A percentile compares a stretch with the other conserved stretches of the same genome.
Evolutionary conservation across 1,140 invertebrate species (phyloP).

Genomic region (Listronotus bonariensis): DNA sequence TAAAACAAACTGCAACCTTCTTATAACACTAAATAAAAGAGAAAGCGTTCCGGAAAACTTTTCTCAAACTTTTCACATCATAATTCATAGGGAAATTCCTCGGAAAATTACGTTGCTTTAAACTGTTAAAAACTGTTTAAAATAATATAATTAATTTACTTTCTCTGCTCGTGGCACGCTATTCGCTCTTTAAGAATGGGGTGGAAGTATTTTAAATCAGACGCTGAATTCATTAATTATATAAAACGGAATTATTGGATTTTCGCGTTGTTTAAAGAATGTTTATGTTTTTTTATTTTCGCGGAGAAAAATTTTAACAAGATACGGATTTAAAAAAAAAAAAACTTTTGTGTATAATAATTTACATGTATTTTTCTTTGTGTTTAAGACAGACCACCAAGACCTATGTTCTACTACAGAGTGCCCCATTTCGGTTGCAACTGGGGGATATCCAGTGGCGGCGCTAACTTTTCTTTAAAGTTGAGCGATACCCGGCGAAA

Average conservation of each 20-base stretch:
- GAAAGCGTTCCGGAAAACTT: constrained; percentile 23
- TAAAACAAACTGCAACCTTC: constrained; percentile 7
- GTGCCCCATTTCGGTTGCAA: no score
- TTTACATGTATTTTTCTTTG: no score
- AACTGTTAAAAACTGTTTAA: constrained; percentile 48
- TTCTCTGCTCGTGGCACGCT: constrained; percentile 40
- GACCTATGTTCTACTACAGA: no score
- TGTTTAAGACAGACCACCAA: no score
- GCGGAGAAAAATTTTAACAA: no score
- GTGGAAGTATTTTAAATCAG: constrained; percentile 12
- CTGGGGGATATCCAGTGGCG: no score
- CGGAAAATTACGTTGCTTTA: constrained; percentile 35
- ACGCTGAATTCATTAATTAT: constrained; percentile 17
- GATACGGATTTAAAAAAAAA: no score
- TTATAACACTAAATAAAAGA: constrained; percentile 16
- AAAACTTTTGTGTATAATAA: no score
- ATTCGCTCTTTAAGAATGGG: constrained; percentile 21
- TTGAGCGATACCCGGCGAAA: no score
- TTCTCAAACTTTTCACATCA: constrained; percentile 45
- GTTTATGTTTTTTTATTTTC: no score
- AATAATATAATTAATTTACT: constrained; percentile 55
- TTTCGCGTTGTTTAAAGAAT: background rate
- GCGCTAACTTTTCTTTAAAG: no score
- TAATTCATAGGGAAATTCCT: constrained; percentile 50
- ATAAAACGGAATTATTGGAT: constrained; percentile 4